Evolutionary conservation across 2,113 vertebrate genomes (phyloP), one percentile per base, ranked within the genome.

Genomic region (Lepidothrix coronata): DNA sequence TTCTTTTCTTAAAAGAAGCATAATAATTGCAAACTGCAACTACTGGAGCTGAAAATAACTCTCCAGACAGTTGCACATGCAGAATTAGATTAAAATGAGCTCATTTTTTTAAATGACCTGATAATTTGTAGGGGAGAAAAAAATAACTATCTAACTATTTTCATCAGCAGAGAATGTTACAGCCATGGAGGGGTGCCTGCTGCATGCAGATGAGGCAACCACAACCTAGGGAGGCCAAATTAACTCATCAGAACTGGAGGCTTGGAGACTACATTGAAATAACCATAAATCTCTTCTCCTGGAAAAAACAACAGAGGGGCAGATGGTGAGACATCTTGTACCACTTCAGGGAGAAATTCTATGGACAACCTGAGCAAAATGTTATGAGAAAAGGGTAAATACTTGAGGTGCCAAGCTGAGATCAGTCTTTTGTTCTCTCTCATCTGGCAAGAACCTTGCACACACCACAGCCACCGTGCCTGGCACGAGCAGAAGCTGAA

Each of bases 31-130:
- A 95, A 97, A 96, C 92, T 96, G 97, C 95, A 98, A 62, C 95
- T 96, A 97, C 96, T 88, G 68, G 89, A 97, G 97, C 97, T 98
- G 97, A 97, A 98, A 98, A 97, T 97, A 98, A 96, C 96, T 98
- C 97, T 97, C 96, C 87, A 95, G 96, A 97, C 95, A 97, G 93
- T 97, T 96, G 93, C 96, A 96, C 96, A 97, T 94, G 96, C 95
- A 94, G 93, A 97, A 97, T 97, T 98, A 98, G 97, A 97, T 97
- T 97, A 97, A 97, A 98, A 97, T 96, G 94, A 97, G 97, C 93
- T 96, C 90, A 94, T 97, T 98, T 97, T 97, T 98, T 97, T 81
- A 97, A 98, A 97, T 92, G 90, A 97, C 96, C 95, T 97, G 94
- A 94, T 97, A 98, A 97, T 97, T 96, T 97, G 95, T 95, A 96